Evolutionary conservation across 2,113 vertebrate species (phyloP), one percentile per base, ranked within the genome.

Genomic region (Corythoichthys haematopterus): DNA sequence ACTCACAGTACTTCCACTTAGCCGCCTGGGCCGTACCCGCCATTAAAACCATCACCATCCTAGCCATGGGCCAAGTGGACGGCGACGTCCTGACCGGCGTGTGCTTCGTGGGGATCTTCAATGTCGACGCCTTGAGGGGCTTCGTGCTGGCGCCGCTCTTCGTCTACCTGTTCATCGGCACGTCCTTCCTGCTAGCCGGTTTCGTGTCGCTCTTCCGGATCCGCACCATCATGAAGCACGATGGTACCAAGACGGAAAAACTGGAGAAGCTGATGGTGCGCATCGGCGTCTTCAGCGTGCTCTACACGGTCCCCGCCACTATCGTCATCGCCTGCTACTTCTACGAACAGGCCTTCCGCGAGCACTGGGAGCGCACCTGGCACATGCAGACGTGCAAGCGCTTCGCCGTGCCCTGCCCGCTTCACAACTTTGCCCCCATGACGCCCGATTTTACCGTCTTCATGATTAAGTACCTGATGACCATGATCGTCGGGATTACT

Each of bases 401-500:
- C n/a, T 96, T 95, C 2, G 97, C 96, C 0, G 91, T 98, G 2
- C 93, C 94, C 53, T 98, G 96, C 73, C 94, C 94, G 0, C 91
- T 88, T 1, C 90, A 93, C 81, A 93, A 95, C 88, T 94, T 95
- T 69, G 92, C 96, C 58, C 95, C 94, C 69, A 95, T 98, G 94
- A 95, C 93, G 61, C 97, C 97, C 0, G 97, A 98, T 87, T 99
- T 98, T 88, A 98, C 97, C 0, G 96, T 99, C 65, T 99, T 98
- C 87, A 97, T 99, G 94, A 99, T 99, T 82, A 98, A 98, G 83
- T 99, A 99, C 78, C 93, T 99, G 85, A 99, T 98, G 96, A 98
- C 96, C 88, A 96, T 99, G 95, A 98, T 99, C 37, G 97, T 99
- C n/a, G 97, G 97, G 16, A 99, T 99, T 91, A 98, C 97, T 0